phyloP scores from a whole-genome alignment of 2,888 invertebrate species.

The Petrolisthes cinctipes region DNA sequence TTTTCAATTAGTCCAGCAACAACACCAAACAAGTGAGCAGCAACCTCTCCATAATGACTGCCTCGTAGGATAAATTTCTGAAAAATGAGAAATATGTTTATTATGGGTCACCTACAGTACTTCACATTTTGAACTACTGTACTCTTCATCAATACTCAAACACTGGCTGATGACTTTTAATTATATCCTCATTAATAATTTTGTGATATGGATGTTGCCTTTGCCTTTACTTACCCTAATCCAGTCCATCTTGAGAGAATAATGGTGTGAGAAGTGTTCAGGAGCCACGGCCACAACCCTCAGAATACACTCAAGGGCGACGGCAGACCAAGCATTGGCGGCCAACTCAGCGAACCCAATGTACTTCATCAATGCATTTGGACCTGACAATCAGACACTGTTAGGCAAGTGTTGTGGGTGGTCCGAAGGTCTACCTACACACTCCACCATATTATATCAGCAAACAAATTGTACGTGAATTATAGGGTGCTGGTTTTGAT shows the following conservation, averaged over 20 bases:
- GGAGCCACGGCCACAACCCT: slow-evolving; percentile 88
- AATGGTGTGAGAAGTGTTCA: slow-evolving; percentile 77
- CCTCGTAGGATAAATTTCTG: slow-evolving; percentile 61
- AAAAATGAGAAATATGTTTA: not conserved
- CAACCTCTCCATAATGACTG: slow-evolving; percentile 67
- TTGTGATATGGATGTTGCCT: not conserved
- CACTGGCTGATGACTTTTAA: no score
- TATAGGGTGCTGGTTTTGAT: no score
- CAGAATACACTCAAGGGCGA: slow-evolving; percentile 72
- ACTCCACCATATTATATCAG: not conserved
- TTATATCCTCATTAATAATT: no score
- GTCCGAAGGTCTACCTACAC: not conserved
- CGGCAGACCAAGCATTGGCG: slow-evolving; percentile 64
- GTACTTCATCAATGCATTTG: slow-evolving; percentile 59
- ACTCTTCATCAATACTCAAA: no score
- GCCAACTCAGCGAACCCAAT: slow-evolving; percentile 63
- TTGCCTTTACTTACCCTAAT: slow-evolving; percentile 70
- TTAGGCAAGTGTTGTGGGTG: not conserved
- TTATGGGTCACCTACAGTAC: no score
- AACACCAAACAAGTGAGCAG: slow-evolving; percentile 82
- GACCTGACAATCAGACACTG: slow-evolving; percentile 24
- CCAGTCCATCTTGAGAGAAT: slow-evolving; percentile 78
- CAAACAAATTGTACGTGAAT: no score
- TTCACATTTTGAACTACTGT: no score
- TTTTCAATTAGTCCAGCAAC: slow-evolving; percentile 76